Percentiles rank a stretch among this genome's conserved stretches.
These are phyloP conservation scores for Chrysaora quinquecirrha DNA, from an alignment of 30 jellyfish, hydroid and myxozoan species.

Conservation along the genomic window DNA sequence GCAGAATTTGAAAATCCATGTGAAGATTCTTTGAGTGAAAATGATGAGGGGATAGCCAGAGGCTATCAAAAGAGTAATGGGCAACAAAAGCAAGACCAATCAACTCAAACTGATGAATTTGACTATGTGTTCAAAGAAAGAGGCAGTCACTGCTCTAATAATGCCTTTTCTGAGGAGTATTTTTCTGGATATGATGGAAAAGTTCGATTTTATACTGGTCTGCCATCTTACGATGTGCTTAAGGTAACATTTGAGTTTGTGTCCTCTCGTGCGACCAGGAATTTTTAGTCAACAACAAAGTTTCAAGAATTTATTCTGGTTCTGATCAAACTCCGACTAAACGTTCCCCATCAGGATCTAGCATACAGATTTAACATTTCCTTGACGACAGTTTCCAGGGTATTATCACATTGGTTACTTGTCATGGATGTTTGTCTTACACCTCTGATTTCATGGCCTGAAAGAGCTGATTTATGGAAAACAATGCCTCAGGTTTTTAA, in stretches of 20 bases:
- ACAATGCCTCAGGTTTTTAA: conserved; percentile 44
- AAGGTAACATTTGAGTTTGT: conserved; percentile 43
- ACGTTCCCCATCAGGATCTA: conserved; percentile 56
- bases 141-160: no score
- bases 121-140: not conserved
- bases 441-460: conserved; percentile 1
- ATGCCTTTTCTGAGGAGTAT: no score
- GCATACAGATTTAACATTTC: conserved; percentile 4
- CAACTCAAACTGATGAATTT: not conserved
- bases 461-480: conserved; percentile 16
- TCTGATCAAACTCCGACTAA: conserved; percentile 17
- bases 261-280: conserved; percentile 31
- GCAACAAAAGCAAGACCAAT: not conserved
- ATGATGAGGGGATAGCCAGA: conserved; percentile 1
- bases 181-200: conserved; percentile 34
- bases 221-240: conserved; percentile 42
- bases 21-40: not conserved
- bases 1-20: not conserved
- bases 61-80: not conserved
- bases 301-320: conserved; percentile 42
- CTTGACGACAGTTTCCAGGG: conserved; percentile 17
- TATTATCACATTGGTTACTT: conserved; percentile 14
- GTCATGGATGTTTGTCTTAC: conserved; percentile 5
- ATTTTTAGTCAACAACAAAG: conserved; percentile 10
- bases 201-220: conserved; percentile 15